Percentiles rank a stretch among this genome's conserved stretches.
Evolutionary conservation across 2,888 invertebrate genomes (phyloP).

Genomic region (Perizoma affinitatum): DNA sequence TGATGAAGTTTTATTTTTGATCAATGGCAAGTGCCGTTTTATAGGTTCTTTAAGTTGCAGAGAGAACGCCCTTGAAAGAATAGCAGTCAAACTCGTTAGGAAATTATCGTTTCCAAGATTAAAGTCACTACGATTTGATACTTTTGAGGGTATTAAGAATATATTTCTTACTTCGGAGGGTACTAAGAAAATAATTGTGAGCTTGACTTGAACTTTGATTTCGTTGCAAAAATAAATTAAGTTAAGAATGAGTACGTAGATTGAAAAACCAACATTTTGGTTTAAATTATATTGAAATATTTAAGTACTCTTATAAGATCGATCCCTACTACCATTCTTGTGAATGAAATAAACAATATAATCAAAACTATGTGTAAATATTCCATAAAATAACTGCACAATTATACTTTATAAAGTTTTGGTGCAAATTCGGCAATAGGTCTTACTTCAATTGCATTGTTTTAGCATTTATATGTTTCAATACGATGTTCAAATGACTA

Average conservation of each 20-base stretch:
- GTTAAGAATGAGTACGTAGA: no score
- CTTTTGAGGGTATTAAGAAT: slow-evolving; percentile 7
- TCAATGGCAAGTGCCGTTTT: no score
- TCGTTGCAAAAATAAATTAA: neutral
- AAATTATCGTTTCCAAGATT: no score
- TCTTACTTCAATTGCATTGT: slow-evolving; percentile 3
- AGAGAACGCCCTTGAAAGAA: no score
- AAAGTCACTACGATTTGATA: no score
- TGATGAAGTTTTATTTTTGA: no score
- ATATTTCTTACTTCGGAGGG: neutral
- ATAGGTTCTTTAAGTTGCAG: no score
- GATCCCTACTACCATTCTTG: neutral
- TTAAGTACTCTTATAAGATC: no score
- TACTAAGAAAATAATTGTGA: neutral
- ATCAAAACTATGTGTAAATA: neutral
- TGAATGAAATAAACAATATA: neutral
- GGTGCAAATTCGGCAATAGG: no score
- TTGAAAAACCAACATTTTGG: no score
- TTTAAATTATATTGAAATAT: no score
- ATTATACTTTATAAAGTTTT: neutral
- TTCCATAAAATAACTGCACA: neutral
- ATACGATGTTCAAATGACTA: slow-evolving; percentile 9
- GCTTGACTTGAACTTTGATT: slow-evolving; percentile 2
- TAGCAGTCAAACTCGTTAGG: no score
- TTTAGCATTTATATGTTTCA: slow-evolving; percentile 25